Percentiles rank a stretch among this genome's conserved stretches.
Conservation (phyloP, 1,140 invertebrate genomes). For the Globodera rostochiensis region DNA sequence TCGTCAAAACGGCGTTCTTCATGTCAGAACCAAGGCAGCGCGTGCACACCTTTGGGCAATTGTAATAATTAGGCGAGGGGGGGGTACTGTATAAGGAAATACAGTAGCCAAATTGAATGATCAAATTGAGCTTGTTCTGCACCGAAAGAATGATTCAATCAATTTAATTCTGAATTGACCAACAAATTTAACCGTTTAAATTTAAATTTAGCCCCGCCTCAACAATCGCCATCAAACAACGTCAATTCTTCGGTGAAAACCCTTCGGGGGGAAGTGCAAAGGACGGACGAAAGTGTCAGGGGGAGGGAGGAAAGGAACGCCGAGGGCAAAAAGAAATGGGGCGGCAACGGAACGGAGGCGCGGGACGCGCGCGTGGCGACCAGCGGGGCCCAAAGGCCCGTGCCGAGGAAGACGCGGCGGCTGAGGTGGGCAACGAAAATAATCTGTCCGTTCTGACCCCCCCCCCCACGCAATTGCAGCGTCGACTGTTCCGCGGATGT, state of each 20-base stretch:
- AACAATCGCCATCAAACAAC: neutral
- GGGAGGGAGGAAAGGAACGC: neutral
- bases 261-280: neutral
- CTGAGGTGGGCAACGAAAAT: neutral
- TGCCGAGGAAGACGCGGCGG: slow-evolving; percentile 9
- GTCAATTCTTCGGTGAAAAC: neutral
- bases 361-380: neutral
- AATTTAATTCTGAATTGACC: too few relatives aligned
- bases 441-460: neutral
- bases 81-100: too few relatives aligned
- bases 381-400: neutral
- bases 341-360: neutral
- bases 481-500: neutral
- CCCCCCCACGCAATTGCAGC: neutral
- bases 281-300: neutral
- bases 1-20: neutral
- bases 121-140: too few relatives aligned
- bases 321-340: neutral
- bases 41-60: neutral
- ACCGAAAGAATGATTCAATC: too few relatives aligned
- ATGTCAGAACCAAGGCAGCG: neutral
- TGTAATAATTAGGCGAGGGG: neutral
- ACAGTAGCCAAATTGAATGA: too few relatives aligned
- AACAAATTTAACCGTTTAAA: too few relatives aligned
- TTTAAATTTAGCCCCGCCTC: neutral